These are phyloP conservation scores for Peromyscus nudipes DNA, from an alignment of 2,797 vertebrate species.

Conservation along the genomic window DNA sequence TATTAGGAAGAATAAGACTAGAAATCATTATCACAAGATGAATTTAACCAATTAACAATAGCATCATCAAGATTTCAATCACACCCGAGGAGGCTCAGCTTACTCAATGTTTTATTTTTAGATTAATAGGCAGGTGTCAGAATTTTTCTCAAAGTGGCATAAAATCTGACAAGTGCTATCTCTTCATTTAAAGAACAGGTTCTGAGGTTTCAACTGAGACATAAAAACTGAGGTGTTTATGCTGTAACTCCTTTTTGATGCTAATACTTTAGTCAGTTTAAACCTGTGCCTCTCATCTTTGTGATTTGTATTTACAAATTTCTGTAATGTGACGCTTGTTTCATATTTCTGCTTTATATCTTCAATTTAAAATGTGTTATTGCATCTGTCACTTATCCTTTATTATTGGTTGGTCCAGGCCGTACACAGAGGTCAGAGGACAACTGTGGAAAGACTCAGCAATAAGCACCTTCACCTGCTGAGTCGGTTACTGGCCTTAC, in stretches of 20 bases:
- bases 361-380: background rate
- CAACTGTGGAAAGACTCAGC: background rate
- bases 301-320: background rate
- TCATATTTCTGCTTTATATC: background rate
- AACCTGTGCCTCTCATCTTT: background rate
- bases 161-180: background rate
- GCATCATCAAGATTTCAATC: background rate
- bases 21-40: background rate
- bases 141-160: background rate
- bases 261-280: background rate
- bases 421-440: background rate
- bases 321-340: background rate
- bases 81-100: background rate
- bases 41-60: background rate
- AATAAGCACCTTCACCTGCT: background rate
- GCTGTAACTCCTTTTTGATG: background rate
- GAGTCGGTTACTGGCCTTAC: too few relatives aligned
- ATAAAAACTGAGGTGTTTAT: too few relatives aligned
- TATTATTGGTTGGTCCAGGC: background rate
- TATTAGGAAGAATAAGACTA: too few relatives aligned
- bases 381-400: background rate
- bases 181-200: background rate
- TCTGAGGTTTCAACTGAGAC: background rate
- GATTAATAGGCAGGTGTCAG: background rate
- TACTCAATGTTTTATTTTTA: background rate